Percentiles rank a stretch among this genome's conserved stretches.
Evolutionary conservation across 1,140 invertebrate species (phyloP).

Genomic region (Ganaspis sp.): DNA sequence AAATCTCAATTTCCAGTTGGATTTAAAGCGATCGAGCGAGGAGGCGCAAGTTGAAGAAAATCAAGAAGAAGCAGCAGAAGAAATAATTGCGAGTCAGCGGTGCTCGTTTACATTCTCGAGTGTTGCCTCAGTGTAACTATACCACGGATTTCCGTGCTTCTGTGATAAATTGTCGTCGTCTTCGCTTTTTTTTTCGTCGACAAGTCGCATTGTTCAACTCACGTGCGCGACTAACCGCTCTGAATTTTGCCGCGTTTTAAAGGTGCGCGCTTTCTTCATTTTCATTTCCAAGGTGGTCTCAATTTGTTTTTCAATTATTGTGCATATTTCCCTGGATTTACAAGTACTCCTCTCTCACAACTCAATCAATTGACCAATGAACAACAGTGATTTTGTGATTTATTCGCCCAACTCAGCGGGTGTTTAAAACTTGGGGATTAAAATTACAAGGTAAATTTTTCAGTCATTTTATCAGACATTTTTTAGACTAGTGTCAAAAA

Average conservation of each 20-base stretch:
- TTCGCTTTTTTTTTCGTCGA: background rate
- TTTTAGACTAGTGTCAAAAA: too few relatives aligned
- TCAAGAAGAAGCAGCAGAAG: background rate
- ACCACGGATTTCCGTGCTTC: slow-evolving; percentile 11
- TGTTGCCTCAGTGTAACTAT: slow-evolving; percentile 18
- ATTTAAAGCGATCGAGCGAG: background rate
- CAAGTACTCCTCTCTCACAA: slow-evolving; percentile 11
- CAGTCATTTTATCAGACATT: too few relatives aligned
- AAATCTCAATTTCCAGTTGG: background rate
- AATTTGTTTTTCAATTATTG: background rate
- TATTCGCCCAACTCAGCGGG: slow-evolving; percentile 3
- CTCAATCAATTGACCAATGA: background rate
- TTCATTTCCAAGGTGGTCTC: background rate
- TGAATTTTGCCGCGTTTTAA: background rate
- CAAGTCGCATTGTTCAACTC: background rate
- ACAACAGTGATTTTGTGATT: slow-evolving; percentile 11
- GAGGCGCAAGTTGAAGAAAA: too few relatives aligned
- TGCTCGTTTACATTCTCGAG: slow-evolving; percentile 23
- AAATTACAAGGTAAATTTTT: slow-evolving; percentile 11
- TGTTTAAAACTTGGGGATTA: slow-evolving; percentile 15
- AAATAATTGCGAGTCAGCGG: slow-evolving; percentile 30
- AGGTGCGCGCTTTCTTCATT: background rate
- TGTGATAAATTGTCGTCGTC: slow-evolving; percentile 15
- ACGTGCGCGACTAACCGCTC: background rate
- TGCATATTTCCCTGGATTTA: slow-evolving; percentile 1